These are phyloP conservation scores for Chromoteleia sp. DNA, from an alignment of 2,888 invertebrate genomes.

Conservation along the genomic window DNA sequence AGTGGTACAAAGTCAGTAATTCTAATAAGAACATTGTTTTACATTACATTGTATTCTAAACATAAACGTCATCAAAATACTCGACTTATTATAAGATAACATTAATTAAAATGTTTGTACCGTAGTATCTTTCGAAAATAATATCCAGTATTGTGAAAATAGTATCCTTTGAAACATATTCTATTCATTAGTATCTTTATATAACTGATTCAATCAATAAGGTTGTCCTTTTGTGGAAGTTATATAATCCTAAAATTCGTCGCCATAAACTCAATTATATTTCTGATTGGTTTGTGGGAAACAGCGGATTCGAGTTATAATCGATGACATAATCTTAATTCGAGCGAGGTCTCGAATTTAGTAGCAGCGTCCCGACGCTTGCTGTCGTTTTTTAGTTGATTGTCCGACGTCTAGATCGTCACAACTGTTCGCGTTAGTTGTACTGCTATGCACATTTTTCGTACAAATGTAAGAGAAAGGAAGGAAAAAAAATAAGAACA, in stretches of 20 bases:
- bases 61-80: constrained; percentile 7
- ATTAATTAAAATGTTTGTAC: constrained; percentile 36
- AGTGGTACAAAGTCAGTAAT: too few relatives aligned
- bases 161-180: constrained; percentile 25
- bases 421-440: constrained; percentile 40
- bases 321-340: constrained; percentile 71
- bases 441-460: constrained; percentile 1
- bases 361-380: constrained; percentile 65
- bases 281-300: constrained; percentile 49
- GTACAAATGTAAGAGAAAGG: background rate
- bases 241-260: constrained; percentile 51
- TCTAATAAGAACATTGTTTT: background rate
- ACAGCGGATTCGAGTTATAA: constrained; percentile 60
- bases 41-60: background rate
- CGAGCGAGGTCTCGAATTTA: constrained; percentile 64
- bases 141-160: constrained; percentile 20
- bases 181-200: constrained; percentile 22
- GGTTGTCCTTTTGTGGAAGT: background rate
- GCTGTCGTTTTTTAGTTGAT: constrained; percentile 71
- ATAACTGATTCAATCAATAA: constrained; percentile 24
- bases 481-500: background rate
- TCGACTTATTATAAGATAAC: constrained; percentile 15
- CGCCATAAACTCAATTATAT: constrained; percentile 45
- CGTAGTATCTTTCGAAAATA: background rate
- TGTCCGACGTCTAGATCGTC: constrained; percentile 69